Base-by-base conservation (phyloP, 2,888 invertebrate genomes). In the Ophion ventricosus region DNA sequence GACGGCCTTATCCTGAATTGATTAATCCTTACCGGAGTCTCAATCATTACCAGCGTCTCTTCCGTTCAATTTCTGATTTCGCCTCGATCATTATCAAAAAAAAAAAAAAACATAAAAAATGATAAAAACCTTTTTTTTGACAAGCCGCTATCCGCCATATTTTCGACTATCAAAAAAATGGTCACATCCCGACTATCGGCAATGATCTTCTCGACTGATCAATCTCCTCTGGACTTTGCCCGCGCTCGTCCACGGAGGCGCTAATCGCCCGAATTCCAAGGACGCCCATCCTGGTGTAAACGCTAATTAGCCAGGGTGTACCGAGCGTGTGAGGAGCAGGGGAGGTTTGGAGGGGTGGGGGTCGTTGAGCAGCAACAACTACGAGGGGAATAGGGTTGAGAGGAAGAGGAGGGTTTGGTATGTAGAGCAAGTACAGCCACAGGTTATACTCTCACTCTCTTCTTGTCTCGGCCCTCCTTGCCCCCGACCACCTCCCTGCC, bases 391-490 rank as follows among this genome's bases (percentile, higher is more conserved):
- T 61, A 23, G 10, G 20, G 25, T 3, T 23, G 25, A 23, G 35
- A 29, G 23, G 29, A 17, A 43, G 29, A 49, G 25, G 67, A 43
- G 49, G 56, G 29, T 26, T 40, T 14, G 73, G 56, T 80, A 70
- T 74, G 67, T 59, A 29, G 74, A 72, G 80, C 80, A 66, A 66
- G 75, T 40, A 67, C 66, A 84, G 84, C 84, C 75, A 82, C 82
- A 82, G 82, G 84, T 84, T 84, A 84, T 57, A 81, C 84, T 84
- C 82, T 84, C 78, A 59, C 81, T 82, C 84, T 84, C 79, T 61
- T 73, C 74, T 61, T 64, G 64, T 72, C 73, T 73, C 73, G 70
- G 49, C 49, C 14, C 49, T 14, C 49, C 14, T 4, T 4, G 17
- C 14, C 3, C 49, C 49, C 14, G 3, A 14, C 2, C 49, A n/a